These are phyloP conservation scores for Malurus cyaneus DNA, from an alignment of 2,113 vertebrate genomes.

Conservation along the genomic window DNA sequence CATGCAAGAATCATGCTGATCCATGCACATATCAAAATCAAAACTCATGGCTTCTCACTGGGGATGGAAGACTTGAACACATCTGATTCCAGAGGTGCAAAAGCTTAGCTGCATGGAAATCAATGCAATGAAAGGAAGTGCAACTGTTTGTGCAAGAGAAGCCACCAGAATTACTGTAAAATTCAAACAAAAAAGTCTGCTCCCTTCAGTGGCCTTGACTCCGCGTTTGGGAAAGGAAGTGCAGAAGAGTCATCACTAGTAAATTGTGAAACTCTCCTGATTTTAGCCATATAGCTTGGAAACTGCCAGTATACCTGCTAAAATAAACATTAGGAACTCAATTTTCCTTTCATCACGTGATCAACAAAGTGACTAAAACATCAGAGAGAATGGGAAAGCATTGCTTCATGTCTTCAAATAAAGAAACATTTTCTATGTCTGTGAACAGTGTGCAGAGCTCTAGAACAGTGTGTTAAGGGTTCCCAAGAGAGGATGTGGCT, in stretches of 20 bases:
- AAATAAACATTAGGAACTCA: not conserved
- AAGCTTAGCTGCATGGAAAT: not conserved
- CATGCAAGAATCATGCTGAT: rapidly evolving
- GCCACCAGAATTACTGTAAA: not conserved
- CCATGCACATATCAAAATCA: not conserved
- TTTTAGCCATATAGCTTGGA: not conserved
- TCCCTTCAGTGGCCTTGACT: not conserved
- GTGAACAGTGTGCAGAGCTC: not conserved
- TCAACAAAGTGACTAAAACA: not conserved
- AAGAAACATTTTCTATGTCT: not conserved
- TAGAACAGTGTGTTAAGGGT: not conserved
- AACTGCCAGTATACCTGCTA: not conserved
- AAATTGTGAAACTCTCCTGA: not conserved
- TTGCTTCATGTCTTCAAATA: not conserved
- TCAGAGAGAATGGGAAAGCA: not conserved
- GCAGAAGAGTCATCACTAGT: not conserved
- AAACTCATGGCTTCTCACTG: not conserved
- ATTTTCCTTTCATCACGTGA: not conserved
- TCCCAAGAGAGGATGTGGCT: not conserved
- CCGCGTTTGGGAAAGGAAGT: not conserved
- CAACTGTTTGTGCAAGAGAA: not conserved
- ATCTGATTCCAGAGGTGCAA: not conserved
- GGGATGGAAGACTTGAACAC: not conserved
- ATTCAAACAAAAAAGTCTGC: not conserved
- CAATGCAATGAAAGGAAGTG: not conserved